Percentiles rank a stretch among this genome's conserved stretches.
phyloP scores from a whole-genome alignment of 2,888 invertebrate genomes.

The Metacarcinus magister region DNA sequence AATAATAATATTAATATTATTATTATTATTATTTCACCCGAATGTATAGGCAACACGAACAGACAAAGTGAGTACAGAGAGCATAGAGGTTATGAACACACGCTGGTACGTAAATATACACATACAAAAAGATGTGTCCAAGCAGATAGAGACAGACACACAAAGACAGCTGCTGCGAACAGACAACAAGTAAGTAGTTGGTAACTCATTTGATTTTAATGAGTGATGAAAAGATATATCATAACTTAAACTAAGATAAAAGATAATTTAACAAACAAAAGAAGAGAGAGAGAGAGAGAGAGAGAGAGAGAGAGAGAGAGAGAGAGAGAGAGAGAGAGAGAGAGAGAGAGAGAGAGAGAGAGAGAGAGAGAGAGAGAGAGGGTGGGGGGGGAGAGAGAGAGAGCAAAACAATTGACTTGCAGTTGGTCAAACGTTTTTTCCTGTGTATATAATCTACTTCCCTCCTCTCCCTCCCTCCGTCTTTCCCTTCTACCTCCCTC shows the following conservation, averaged over 20 bases:
- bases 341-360: constrained; percentile 9
- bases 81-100: too few relatives aligned
- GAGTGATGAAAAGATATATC: not conserved
- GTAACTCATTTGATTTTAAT: not conserved
- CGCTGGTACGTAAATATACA: not conserved
- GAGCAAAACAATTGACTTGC: not conserved
- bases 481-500: not conserved
- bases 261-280: not conserved
- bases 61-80: too few relatives aligned
- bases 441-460: not conserved
- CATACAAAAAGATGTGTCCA: not conserved
- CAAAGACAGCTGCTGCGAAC: not conserved
- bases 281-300: too few relatives aligned
- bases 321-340: constrained; percentile 43
- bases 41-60: too few relatives aligned
- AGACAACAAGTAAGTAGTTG: not conserved
- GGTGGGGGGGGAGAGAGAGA: not conserved
- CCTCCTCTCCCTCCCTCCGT: constrained; percentile 16
- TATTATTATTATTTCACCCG: too few relatives aligned
- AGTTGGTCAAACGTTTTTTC: not conserved
- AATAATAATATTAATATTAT: too few relatives aligned
- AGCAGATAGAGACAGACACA: not conserved
- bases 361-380: constrained; percentile 26
- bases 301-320: not conserved
- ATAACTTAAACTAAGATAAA: not conserved